Base-by-base conservation (phyloP, 1,140 invertebrate species). In the Chironomus striatipennis region DNA sequence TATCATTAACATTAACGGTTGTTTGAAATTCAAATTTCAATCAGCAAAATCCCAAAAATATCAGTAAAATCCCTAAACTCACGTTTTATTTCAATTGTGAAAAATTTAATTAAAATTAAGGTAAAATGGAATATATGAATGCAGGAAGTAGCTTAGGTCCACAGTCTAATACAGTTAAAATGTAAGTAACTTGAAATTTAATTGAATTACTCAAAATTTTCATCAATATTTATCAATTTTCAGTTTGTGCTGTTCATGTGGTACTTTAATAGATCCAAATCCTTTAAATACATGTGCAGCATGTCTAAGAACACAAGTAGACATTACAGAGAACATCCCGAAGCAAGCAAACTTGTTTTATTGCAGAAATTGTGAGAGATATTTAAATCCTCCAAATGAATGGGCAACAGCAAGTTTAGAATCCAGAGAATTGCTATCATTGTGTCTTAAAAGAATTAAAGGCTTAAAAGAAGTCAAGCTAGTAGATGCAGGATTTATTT, bases 241-340 rank as follows among this genome's bases (percentile, higher is more conserved):
- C 78, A 90, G 88, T 81, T 84, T 91, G 79, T 95, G 93, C 79
- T 95, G 93, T 79, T 88, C 92, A 83, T 95, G 93, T 84, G 92
- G 91, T 20, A 86, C 86, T 67, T 79, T 84, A 15, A 95, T 99
- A 67, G 91, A 95, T 77, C 92, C 98, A 43, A 99, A 99, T 87
- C 93, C 96, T 7, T 89, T 95, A 2, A 99, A 99, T 82, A 98
- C 98, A 94, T 99, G 98, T 83, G 92, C 97, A 0, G 90, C 89
- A 20, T 99, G 98, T 85, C 83, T 99, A 15, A 85, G 96, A 47
- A 90, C 90, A 43, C 87, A 92, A 80, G 90, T 98, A 15, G 97
- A 99, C 79, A 98, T 99, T 57, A 96, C 96, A 21, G 95, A 97
- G 81, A 93, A 91, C 21, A 98, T 99, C 81, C 95, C 96, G 0